Evolutionary conservation across 2,113 vertebrate genomes (phyloP).

Genomic region (Ariopsis seemanni): DNA sequence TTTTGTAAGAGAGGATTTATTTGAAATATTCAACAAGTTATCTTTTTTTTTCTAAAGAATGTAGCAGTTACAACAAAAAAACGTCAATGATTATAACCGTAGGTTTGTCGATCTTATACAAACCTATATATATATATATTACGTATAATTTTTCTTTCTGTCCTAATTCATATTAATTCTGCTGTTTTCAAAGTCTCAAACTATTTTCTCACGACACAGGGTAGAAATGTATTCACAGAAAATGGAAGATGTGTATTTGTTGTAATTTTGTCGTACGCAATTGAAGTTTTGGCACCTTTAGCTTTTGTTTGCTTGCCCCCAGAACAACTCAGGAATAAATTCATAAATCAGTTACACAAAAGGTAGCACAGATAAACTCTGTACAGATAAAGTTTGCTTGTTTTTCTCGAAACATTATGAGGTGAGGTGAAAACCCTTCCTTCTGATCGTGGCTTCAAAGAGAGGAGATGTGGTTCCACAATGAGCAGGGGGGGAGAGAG

Average conservation of each 20-base stretch:
- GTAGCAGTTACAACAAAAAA: background rate
- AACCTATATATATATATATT: too few species aligned
- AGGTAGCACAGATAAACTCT: background rate
- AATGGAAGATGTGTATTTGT: background rate
- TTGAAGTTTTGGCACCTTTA: background rate
- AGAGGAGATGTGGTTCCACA: constrained; percentile 37
- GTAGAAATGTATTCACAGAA: background rate
- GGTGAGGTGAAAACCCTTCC: constrained; percentile 49
- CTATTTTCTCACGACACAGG: background rate
- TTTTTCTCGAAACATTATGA: constrained; percentile 47
- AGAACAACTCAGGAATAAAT: background rate
- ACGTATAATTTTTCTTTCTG: background rate
- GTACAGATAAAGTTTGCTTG: constrained; percentile 23
- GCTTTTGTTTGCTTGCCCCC: background rate
- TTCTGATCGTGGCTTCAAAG: constrained; percentile 45
- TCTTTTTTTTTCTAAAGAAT: background rate
- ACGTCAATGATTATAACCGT: background rate
- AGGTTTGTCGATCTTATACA: background rate
- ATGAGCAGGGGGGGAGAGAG: background rate
- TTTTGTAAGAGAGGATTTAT: background rate
- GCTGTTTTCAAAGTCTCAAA: background rate
- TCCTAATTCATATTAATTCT: background rate
- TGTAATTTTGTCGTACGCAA: background rate
- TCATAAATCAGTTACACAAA: background rate
- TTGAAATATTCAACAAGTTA: background rate